phyloP scores from a whole-genome alignment of 2,797 vertebrate species.

The Argentina silus region DNA sequence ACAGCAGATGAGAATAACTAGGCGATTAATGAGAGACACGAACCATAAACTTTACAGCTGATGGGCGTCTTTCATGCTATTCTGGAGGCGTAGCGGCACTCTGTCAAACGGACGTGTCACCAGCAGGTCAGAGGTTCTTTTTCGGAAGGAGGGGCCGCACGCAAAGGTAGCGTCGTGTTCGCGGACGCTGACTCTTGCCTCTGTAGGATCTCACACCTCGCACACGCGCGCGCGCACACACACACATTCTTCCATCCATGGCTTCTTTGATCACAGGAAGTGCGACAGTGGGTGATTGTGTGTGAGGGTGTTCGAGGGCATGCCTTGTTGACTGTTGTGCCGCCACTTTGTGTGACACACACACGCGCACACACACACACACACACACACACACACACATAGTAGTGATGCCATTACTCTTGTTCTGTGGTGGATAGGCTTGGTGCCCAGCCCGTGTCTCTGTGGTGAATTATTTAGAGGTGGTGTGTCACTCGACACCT shows the following conservation, averaged over 20 bases:
- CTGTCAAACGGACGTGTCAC: conserved; percentile 39
- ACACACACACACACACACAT: neutral
- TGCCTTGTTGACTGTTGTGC: no score
- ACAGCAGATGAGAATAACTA: conserved; percentile 19
- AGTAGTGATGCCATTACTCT: conserved; percentile 52
- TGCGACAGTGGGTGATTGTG: no score
- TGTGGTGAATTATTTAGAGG: conserved; percentile 66
- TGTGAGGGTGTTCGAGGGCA: no score
- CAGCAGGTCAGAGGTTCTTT: conserved; percentile 21
- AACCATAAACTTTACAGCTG: neutral
- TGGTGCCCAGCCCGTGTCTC: conserved; percentile 45
- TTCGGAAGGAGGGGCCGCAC: conserved; percentile 6
- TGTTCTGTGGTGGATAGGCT: conserved; percentile 30
- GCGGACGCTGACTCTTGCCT: conserved; percentile 21
- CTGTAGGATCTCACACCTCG: conserved; percentile 4
- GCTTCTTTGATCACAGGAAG: no score
- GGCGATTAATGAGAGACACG: neutral
- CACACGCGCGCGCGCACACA: conserved; percentile 22
- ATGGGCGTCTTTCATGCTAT: conserved; percentile 12
- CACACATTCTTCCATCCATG: neutral
- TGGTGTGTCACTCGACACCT: conserved; percentile 57
- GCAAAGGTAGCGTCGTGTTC: neutral
- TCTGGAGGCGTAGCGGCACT: conserved; percentile 30
- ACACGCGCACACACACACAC: conserved; percentile 13
- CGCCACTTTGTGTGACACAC: no score